Base-by-base conservation (phyloP, 2,797 vertebrate species). In the Gadopsis marmoratus region DNA sequence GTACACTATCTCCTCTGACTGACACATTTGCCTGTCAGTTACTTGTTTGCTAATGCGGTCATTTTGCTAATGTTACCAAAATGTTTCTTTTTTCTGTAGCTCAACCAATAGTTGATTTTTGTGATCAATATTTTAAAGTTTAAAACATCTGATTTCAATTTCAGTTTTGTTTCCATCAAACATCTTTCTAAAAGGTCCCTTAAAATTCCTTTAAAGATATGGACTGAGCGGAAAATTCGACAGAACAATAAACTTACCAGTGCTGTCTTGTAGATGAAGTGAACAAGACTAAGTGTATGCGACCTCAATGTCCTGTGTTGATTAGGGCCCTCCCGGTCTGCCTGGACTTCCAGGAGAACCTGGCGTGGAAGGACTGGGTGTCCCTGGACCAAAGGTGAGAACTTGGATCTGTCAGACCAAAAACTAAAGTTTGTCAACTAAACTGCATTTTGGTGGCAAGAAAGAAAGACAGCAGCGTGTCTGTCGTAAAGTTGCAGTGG, bases 351-450 rank as follows among this genome's bases (percentile, higher is more conserved):
- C 89, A 0, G 97, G 97, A 82, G 97, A 98, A 78, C 93, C 90
- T 9, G 97, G 97, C 4, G 81, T 66, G 12, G 96, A 96, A 69
- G 97, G 97, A 69, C 29, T 94, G 62, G 97, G 97, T 70, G 17
- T 97, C 83, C 95, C 95, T 58, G 97, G 97, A 89, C 95, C 96
- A 70, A 98, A 97, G 96, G 97, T 98, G 83, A 83, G 78, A 58
- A 12, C 0, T 7, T 9, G 10, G 4, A 62, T 35, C 21, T 8
- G 12, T 33, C 16, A 51, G 33, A 48, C 17, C 4, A 54, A 17
- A 61, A 41, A n/a, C 0, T 4, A 35, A 43, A 16, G 39, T 43
- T 35, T 68, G 41, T 29, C 0, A 39, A 53, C 17, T 56, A 13
- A 31, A 31, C 9, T 48, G 31, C 11, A 65, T 53, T 61, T 23